phyloP scores from a whole-genome alignment of 2,888 invertebrate genomes.

The Hyppa rectilinea region DNA sequence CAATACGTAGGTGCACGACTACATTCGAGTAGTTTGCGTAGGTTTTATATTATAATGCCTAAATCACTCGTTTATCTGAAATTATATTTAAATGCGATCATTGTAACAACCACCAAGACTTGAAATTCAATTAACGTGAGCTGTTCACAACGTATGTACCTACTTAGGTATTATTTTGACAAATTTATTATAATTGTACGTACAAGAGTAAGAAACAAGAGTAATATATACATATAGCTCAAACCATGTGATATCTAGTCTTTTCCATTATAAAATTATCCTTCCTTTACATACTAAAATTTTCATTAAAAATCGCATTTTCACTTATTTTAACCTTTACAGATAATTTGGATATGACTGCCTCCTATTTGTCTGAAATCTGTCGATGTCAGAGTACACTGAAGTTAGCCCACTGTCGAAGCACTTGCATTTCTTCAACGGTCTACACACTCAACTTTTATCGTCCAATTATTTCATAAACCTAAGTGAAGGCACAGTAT shows the following conservation, averaged over 20 bases:
- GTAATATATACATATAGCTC: conserved; percentile 84
- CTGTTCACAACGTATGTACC: conserved; percentile 70
- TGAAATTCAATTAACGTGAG: conserved; percentile 71
- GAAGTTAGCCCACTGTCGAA: conserved; percentile 52
- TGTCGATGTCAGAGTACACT: conserved; percentile 32
- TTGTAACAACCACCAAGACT: conserved; percentile 70
- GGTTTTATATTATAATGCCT: conserved; percentile 71
- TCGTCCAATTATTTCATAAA: conserved; percentile 63
- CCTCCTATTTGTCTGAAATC: conserved; percentile 51
- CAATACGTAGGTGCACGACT: conserved; percentile 70
- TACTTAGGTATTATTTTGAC: conserved; percentile 74
- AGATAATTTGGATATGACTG: conserved; percentile 60
- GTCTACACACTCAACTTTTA: conserved; percentile 55
- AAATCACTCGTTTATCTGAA: conserved; percentile 67
- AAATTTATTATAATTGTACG: conserved; percentile 75
- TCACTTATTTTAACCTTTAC: conserved; percentile 63
- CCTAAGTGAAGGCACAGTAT: conserved; percentile 61
- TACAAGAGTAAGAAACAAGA: conserved; percentile 78
- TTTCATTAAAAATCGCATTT: conserved; percentile 66
- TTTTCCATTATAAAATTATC: conserved; percentile 83
- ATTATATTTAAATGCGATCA: conserved; percentile 66
- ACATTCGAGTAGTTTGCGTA: conserved; percentile 68
- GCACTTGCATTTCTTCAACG: conserved; percentile 56
- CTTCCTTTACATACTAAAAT: conserved; percentile 71
- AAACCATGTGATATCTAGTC: conserved; percentile 91